Conservation (phyloP, 1,140 invertebrate genomes). For the Nylanderia fulva region DNA sequence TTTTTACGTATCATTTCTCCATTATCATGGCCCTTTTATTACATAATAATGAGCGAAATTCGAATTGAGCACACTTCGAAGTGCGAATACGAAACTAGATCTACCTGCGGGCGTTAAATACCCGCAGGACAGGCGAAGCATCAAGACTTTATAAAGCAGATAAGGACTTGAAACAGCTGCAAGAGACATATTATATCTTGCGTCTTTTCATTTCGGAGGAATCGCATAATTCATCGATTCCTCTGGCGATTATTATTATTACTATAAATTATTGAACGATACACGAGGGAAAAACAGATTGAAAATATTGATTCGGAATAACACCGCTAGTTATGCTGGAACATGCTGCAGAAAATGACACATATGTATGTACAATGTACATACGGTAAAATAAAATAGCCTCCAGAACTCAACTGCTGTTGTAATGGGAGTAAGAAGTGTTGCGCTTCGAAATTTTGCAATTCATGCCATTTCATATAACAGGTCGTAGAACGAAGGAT, state of each 20-base stretch:
- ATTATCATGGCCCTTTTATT: background rate
- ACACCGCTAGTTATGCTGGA: background rate
- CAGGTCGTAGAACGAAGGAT: background rate
- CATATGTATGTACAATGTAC: too few species aligned
- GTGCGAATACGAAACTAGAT: conserved; percentile 69
- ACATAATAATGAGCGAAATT: background rate
- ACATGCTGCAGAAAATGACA: background rate
- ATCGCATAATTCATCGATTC: conserved; percentile 71
- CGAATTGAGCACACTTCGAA: conserved; percentile 51
- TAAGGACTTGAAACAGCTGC: conserved; percentile 59
- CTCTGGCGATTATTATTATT: background rate
- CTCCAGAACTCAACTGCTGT: conserved; percentile 7
- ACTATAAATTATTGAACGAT: background rate
- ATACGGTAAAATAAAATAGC: background rate
- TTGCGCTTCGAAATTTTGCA: conserved; percentile 32
- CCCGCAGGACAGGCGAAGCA: conserved; percentile 29
- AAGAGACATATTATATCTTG: conserved; percentile 27
- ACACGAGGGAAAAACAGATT: background rate
- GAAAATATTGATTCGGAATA: background rate
- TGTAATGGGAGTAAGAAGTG: conserved; percentile 40
- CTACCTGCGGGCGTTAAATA: conserved; percentile 55
- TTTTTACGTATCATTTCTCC: background rate
- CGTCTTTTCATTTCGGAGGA: conserved; percentile 56
- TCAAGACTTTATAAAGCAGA: conserved; percentile 64
- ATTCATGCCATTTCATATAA: conserved; percentile 47